These are phyloP conservation scores for Tringa solitaria DNA, from an alignment of 2,113 vertebrate genomes.

Conservation along the genomic window DNA sequence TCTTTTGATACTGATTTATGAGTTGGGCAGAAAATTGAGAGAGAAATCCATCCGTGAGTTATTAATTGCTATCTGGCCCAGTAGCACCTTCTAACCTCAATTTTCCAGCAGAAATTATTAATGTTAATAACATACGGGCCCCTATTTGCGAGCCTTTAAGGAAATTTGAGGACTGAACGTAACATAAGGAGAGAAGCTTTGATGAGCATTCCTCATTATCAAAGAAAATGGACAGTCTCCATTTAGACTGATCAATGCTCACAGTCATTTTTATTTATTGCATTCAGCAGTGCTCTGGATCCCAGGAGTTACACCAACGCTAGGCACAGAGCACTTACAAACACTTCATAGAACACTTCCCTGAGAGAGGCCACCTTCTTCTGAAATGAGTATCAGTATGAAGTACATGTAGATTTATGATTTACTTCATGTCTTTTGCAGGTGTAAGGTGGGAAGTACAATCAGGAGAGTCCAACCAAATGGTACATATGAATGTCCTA, in stretches of 20 bases:
- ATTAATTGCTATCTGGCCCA: constrained; percentile 57
- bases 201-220: neutral
- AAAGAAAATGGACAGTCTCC: neutral
- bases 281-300: neutral
- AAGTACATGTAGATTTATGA: neutral
- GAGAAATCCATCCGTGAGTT: constrained; percentile 43
- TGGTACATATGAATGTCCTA: constrained; percentile 99
- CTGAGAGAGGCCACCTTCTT: neutral
- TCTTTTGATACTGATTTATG: constrained; percentile 56
- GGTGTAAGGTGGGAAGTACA: constrained; percentile 91
- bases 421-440: constrained; percentile 65
- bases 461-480: constrained; percentile 92
- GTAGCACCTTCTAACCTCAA: constrained; percentile 58
- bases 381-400: neutral
- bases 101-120: constrained; percentile 63
- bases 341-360: neutral
- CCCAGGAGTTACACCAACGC: neutral
- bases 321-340: neutral
- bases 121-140: constrained; percentile 43
- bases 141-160: neutral
- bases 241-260: neutral
- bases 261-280: neutral
- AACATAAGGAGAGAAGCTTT: neutral
- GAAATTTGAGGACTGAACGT: neutral
- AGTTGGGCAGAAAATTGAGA: constrained; percentile 56